Evolutionary conservation across 1,140 invertebrate species (phyloP).

Genomic region (Archivesica marissinica): DNA sequence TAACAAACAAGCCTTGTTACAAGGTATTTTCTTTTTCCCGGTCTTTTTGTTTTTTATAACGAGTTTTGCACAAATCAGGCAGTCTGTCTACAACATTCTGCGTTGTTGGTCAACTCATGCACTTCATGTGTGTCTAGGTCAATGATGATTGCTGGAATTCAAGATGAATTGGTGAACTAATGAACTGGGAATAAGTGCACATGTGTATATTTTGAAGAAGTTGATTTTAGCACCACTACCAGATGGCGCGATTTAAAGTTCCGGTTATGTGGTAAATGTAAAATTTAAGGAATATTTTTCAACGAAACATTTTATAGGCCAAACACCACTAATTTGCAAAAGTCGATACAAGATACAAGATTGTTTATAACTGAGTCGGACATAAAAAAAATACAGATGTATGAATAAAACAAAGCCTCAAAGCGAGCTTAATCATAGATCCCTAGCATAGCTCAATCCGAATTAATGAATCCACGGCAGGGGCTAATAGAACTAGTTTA

Average conservation of each 20-base stretch:
- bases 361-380: too few relatives aligned
- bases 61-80: not conserved
- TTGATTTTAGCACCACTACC: conserved; percentile 55
- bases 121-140: not conserved
- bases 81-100: not conserved
- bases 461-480: too few relatives aligned
- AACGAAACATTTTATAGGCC: too few relatives aligned
- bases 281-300: not conserved
- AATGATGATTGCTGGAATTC: not conserved
- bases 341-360: too few relatives aligned
- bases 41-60: not conserved
- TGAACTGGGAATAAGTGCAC: not conserved
- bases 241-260: conserved; percentile 33
- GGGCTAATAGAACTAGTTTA: too few relatives aligned
- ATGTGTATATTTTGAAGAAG: conserved; percentile 51
- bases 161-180: not conserved
- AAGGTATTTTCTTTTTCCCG: conserved; percentile 30
- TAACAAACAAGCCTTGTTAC: too few relatives aligned
- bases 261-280: not conserved
- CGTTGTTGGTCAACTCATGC: not conserved
- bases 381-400: too few relatives aligned
- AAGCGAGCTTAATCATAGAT: too few relatives aligned
- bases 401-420: too few relatives aligned
- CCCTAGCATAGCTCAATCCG: too few relatives aligned
- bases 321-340: too few relatives aligned